Evolutionary conservation across 2,888 invertebrate species (phyloP), one percentile per base, ranked within the genome.

Genomic region (Aporophyla nigra): DNA sequence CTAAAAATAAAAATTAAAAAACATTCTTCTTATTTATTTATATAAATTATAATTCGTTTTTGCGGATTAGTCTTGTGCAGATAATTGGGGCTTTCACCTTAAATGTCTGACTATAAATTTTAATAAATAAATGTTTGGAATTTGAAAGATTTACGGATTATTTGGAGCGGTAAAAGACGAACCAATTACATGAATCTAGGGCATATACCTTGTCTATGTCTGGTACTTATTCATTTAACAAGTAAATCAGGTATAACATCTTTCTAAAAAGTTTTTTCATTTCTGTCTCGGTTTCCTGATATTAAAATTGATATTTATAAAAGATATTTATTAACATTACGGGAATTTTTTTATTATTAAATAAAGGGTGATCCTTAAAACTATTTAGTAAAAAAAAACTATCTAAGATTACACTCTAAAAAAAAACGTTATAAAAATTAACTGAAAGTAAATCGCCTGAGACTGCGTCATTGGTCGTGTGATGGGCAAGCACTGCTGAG

Each of bases 21-120:
- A 51, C 62, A 63, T 75, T 82, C 49, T 62, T 82, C 66, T 61
- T 80, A 74, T 84, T 84, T 53, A 71, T 75, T 56, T 76, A 54
- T 53, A 61, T 66, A 75, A 71, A 73, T 49, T 67, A 21, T 61
- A 69, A 80, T 70, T 83, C 61, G 51, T 67, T 75, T 86, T 78
- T 71, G 61, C 46, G 53, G 49, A 78, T 78, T 56, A 56, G 54
- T 65, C 49, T 77, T 56, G 21, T 33, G 68, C 46, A 24, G 70
- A 76, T 88, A 84, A 88, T 84, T 88, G 78, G 73, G 27, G 74
- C 84, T 88, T 82, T 82, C 76, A 79, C 78, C 76, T 80, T 65
- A 67, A 27, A 56, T 40, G 1, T 71, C 19, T 12, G 2, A 70
- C 56, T 51, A 73, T 82, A 59, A 81, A 81, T 76, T 62, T 56